phyloP scores from a whole-genome alignment of 2,888 invertebrate genomes.

The Syritta pipiens region DNA sequence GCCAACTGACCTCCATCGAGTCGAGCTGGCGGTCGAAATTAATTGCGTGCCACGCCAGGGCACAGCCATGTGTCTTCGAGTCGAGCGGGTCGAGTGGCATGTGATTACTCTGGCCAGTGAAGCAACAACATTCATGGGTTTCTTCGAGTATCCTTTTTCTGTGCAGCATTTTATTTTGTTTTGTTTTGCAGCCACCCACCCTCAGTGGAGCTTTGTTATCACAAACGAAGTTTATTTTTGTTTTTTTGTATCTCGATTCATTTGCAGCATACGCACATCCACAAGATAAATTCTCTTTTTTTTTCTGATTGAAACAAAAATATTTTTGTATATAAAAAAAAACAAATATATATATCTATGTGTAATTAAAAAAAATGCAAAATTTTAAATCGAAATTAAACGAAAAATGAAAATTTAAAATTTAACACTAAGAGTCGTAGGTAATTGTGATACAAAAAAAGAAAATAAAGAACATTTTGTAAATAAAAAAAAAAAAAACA shows the following conservation, averaged over 20 bases:
- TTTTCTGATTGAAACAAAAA: neutral
- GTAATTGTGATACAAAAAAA: constrained; percentile 61
- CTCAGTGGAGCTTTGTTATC: neutral
- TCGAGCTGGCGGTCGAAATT: constrained; percentile 37
- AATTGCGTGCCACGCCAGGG: constrained; percentile 46
- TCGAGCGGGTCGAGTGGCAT: constrained; percentile 14
- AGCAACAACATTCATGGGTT: constrained; percentile 44
- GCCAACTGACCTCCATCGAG: constrained; percentile 54
- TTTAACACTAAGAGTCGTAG: constrained; percentile 34
- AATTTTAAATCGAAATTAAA: constrained; percentile 7
- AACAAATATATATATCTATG: no score
- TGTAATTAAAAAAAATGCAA: constrained; percentile 33
- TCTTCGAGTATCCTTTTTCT: constrained; percentile 31
- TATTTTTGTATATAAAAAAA: constrained; percentile 48
- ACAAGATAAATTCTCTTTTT: neutral
- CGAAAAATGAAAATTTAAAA: constrained; percentile 1
- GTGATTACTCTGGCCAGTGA: constrained; percentile 38
- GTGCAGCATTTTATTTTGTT: neutral
- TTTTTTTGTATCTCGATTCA: no score
- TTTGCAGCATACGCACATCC: no score
- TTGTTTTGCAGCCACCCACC: neutral
- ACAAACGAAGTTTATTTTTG: neutral
- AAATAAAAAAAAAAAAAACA: constrained; percentile 30
- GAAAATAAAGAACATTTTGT: constrained; percentile 26
- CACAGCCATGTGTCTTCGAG: constrained; percentile 41